phyloP scores from a whole-genome alignment of 2,113 vertebrate species.

The Chrysemys picta region DNA sequence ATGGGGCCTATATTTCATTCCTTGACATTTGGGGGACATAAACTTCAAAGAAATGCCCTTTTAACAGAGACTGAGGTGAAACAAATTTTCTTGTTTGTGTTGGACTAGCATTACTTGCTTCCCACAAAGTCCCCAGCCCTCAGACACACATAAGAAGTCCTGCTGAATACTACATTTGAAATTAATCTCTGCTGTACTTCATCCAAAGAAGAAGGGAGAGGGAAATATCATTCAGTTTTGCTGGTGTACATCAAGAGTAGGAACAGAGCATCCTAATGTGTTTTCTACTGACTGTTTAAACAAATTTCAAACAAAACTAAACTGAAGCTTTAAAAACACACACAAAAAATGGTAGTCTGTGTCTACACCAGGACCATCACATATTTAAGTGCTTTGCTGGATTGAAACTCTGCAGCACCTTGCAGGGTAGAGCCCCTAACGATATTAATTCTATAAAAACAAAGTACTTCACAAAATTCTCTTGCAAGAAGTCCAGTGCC shows the following conservation, averaged over 20 bases:
- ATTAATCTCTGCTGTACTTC: not conserved
- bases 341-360: not conserved
- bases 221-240: not conserved
- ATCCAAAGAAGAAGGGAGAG: not conserved
- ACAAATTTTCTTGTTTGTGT: not conserved
- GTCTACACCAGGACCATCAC: not conserved
- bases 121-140: not conserved
- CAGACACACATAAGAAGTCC: not conserved
- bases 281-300: not conserved
- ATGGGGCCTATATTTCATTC: not conserved
- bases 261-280: not conserved
- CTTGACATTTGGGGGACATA: not conserved
- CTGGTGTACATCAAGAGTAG: not conserved
- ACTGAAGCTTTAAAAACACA: not conserved
- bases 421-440: not conserved
- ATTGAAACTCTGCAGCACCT: not conserved
- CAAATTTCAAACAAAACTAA: not conserved
- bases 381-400: not conserved
- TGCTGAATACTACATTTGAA: not conserved
- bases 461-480: not conserved
- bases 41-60: rapidly evolving
- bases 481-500: constrained; percentile 23
- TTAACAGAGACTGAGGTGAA: not conserved
- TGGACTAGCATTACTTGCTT: not conserved
- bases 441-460: not conserved